Conservation (phyloP, 2,797 vertebrate genomes). For the Harpagifer antarcticus region DNA sequence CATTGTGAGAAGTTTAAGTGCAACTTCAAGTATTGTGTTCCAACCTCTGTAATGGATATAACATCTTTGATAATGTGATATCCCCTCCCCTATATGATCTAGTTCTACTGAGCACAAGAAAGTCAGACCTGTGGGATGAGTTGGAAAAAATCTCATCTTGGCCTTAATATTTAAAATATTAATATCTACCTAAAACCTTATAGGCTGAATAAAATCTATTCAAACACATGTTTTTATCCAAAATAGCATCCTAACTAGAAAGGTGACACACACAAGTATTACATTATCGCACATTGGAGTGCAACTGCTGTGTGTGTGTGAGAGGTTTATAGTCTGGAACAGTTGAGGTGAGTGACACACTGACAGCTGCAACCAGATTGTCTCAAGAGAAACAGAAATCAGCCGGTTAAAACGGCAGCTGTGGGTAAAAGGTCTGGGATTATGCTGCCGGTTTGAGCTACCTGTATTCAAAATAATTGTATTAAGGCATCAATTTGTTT, state of each 20-base stretch:
- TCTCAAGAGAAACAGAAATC: conserved; percentile 50
- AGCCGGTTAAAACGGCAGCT: conserved; percentile 67
- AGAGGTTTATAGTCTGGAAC: conserved; percentile 64
- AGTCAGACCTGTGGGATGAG: neutral
- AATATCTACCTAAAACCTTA: neutral
- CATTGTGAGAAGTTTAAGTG: neutral
- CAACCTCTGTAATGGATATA: neutral
- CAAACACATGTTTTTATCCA: neutral
- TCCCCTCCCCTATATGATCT: neutral
- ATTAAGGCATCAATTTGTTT: neutral
- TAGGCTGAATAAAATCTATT: neutral
- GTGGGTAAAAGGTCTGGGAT: conserved; percentile 18
- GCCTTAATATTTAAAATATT: neutral
- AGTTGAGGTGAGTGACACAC: conserved; percentile 67
- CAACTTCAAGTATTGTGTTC: neutral
- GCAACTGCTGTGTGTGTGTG: conserved; percentile 52
- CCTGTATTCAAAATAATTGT: neutral
- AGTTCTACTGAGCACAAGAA: too few relatives aligned
- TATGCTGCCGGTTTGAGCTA: neutral
- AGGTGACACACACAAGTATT: neutral
- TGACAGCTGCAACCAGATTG: conserved; percentile 72
- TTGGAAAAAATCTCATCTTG: neutral
- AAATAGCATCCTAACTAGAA: neutral
- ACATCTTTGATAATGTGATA: neutral
- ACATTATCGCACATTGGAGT: conserved; percentile 27